phyloP scores from a whole-genome alignment of 2,113 vertebrate genomes.

The Gorsachius goisagi region DNA sequence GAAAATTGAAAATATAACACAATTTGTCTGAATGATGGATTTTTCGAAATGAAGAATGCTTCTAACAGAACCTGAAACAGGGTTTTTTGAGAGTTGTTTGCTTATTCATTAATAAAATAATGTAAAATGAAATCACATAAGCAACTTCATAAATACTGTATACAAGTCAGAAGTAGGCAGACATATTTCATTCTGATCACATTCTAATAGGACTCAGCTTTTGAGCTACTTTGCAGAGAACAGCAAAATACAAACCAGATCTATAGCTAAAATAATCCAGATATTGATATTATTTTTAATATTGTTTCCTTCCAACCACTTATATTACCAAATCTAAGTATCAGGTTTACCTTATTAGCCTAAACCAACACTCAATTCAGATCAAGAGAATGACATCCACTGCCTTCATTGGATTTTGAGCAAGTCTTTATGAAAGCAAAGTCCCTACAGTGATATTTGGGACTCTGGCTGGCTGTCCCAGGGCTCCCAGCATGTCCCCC shows the following conservation, averaged over 20 bases:
- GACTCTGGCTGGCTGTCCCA: background rate
- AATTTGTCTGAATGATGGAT: background rate
- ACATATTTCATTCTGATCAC: background rate
- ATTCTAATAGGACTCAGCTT: background rate
- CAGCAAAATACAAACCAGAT: background rate
- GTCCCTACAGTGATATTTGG: accelerated
- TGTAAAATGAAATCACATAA: background rate
- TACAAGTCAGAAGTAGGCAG: background rate
- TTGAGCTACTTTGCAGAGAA: background rate
- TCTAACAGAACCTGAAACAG: background rate
- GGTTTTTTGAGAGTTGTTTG: background rate
- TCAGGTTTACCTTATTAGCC: background rate
- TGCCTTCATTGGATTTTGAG: background rate
- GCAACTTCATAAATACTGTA: background rate
- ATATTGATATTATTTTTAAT: background rate
- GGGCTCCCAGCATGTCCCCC: accelerated
- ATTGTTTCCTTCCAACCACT: background rate
- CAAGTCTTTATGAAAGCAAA: background rate
- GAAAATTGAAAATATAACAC: background rate
- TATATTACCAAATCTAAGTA: background rate
- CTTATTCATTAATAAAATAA: background rate
- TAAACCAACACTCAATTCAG: background rate
- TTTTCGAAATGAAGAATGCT: background rate
- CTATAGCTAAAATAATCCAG: background rate
- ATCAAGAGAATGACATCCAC: background rate